These are phyloP conservation scores for Alethe diademata DNA, from an alignment of 2,113 vertebrate genomes.

Conservation along the genomic window DNA sequence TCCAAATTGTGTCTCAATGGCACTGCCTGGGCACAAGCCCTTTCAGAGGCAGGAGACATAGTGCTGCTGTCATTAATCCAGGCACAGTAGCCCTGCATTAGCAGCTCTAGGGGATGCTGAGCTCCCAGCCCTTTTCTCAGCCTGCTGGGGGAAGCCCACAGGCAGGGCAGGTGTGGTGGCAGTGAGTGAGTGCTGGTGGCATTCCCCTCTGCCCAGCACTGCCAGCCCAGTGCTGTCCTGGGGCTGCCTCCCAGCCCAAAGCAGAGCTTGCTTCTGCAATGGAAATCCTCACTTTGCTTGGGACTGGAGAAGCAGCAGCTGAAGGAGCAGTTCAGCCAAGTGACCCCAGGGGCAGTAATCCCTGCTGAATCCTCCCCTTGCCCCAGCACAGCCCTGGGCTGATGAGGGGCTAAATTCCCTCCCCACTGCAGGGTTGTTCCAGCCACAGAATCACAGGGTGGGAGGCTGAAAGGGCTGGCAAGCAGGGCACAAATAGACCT, in stretches of 20 bases:
- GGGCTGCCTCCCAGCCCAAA: not conserved
- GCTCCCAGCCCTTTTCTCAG: not conserved
- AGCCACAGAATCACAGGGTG: rapidly evolving
- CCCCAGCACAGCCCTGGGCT: not conserved
- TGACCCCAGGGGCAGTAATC: not conserved
- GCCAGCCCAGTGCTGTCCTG: not conserved
- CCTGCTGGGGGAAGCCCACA: rapidly evolving
- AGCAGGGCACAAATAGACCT: not conserved
- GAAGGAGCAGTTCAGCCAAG: not conserved
- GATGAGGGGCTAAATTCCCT: not conserved
- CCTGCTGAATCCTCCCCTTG: not conserved
- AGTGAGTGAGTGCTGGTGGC: not conserved
- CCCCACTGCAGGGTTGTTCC: not conserved
- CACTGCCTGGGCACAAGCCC: not conserved
- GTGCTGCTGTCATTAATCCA: not conserved
- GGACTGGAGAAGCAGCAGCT: not conserved
- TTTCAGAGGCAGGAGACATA: not conserved
- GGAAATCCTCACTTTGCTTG: not conserved
- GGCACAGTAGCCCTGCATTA: not conserved
- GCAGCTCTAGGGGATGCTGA: not conserved
- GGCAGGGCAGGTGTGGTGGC: not conserved
- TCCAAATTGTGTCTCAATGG: not conserved
- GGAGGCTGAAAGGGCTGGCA: not conserved
- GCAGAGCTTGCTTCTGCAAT: not conserved
- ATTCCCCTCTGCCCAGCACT: rapidly evolving